These are phyloP conservation scores for Actinia tenebrosa DNA, from an alignment of 64 coral and sea anemone species.

Conservation along the genomic window DNA sequence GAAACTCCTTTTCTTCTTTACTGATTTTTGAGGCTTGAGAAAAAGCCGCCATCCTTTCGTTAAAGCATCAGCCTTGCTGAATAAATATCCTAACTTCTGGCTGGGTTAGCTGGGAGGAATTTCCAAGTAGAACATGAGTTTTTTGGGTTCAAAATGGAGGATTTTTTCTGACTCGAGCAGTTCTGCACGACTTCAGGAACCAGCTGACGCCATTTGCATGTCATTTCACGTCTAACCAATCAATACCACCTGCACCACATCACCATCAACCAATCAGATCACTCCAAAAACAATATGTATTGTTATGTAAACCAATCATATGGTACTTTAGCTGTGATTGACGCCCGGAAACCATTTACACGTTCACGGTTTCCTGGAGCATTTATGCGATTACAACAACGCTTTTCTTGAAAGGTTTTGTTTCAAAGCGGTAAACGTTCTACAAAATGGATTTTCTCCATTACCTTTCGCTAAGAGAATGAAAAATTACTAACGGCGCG, in stretches of 20 bases:
- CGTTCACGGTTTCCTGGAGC: conserved; percentile 20
- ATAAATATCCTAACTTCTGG: conserved; percentile 12
- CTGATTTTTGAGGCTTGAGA: conserved; percentile 22
- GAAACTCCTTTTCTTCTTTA: conserved; percentile 39
- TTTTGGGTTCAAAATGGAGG: not conserved
- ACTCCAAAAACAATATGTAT: not conserved
- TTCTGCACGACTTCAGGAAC: conserved; percentile 23
- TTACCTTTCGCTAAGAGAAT: not conserved
- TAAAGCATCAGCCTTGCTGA: conserved; percentile 23
- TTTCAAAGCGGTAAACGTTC: not conserved
- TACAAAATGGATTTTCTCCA: not conserved
- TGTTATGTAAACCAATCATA: conserved; percentile 25
- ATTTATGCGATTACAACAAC: not conserved
- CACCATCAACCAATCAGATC: conserved; percentile 10
- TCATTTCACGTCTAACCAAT: conserved; percentile 34
- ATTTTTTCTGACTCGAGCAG: not conserved
- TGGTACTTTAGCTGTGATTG: not conserved
- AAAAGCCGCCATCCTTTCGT: conserved; percentile 28
- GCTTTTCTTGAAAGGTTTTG: conserved; percentile 9
- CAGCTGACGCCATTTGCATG: conserved; percentile 43
- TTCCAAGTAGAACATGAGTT: not conserved
- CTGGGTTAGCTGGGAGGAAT: not conserved
- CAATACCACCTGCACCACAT: conserved; percentile 21
- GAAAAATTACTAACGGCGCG: not conserved
- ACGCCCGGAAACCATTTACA: conserved; percentile 26